Evolutionary conservation across 1,140 invertebrate species (phyloP), one percentile per base, ranked within the genome.

Genomic region (Tetranychus cinnabarinus): DNA sequence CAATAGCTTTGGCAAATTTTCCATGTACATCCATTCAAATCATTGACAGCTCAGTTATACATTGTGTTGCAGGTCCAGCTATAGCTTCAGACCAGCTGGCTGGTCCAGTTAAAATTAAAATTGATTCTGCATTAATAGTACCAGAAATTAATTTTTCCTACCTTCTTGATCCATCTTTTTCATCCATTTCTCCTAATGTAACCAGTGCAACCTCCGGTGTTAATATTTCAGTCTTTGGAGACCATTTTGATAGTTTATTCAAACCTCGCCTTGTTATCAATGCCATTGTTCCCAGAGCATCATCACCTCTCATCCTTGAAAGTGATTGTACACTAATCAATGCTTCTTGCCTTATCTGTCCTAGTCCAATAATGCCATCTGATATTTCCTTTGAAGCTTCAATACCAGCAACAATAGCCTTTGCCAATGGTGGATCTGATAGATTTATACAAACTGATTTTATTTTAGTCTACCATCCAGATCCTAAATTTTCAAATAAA

Each of bases 131-230:
- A 2, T 48, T 61, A 3, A 46, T 66, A 2, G 56, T 63, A 13
- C 35, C 58, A 2, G 57, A 62, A 15, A 37, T 42, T 12, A n/a
- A 5, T 2, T 67, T 66, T 56, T 15, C 13, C 2, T 68, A 66
- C 50, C 31, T 56, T 4, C 60, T 52, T 8, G 61, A 68, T 55
- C 67, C 67, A 5, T 36, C 57, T 7, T 59, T 67, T 31, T 15
- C 31, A 0, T 4, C 13, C n/a, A 36, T 56, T 36, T 36, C 37
- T 6, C 34, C 37, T 6, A 36, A 56, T 12, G 35, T 36, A 1
- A 33, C 35, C 8, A 52, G n/a, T 23, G 50, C 50, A 13, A 31
- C 50, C 23, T n/a, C 31, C 31, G n/a, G 13, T 31, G 31, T 52
- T 12, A 23, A 6, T 31, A n/a, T 31, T 31, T 2, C 50, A 8